phyloP scores from a whole-genome alignment of 1,140 invertebrate species.

The Hirudo medicinalis region DNA sequence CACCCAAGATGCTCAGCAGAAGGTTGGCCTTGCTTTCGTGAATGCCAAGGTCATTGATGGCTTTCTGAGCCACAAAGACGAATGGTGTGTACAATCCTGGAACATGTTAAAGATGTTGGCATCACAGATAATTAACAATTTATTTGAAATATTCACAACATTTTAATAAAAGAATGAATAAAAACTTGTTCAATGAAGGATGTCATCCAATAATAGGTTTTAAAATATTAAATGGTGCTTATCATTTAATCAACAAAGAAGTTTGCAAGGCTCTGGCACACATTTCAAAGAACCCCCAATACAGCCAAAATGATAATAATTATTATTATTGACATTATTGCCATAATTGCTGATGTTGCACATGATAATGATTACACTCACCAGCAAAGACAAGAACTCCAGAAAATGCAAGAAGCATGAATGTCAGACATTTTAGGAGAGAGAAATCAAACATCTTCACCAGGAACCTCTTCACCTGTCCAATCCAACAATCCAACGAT shows the following conservation, averaged over 20 bases:
- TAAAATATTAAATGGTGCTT: no score
- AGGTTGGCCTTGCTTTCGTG: constrained; percentile 46
- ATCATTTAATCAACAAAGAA: no score
- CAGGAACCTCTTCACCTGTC: constrained; percentile 6
- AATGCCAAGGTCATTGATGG: constrained; percentile 35
- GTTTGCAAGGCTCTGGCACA: no score
- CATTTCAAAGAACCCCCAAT: no score
- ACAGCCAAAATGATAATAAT: no score
- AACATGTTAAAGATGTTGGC: constrained; percentile 11
- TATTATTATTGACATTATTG: no score
- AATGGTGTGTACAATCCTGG: constrained; percentile 83
- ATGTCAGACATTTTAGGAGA: constrained; percentile 70
- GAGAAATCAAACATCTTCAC: constrained; percentile 40
- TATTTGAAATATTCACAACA: no score
- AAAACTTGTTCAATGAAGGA: no score
- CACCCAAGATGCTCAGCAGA: constrained; percentile 69
- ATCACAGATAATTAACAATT: no score
- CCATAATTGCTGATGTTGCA: no score
- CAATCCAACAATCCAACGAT: neutral
- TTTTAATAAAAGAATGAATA: no score
- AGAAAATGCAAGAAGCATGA: constrained; percentile 68
- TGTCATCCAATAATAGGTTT: no score
- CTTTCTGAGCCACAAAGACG: constrained; percentile 55
- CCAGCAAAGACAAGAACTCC: constrained; percentile 87
- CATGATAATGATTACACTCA: constrained; percentile 24